Evolutionary conservation across 2,888 invertebrate species (phyloP).

Genomic region (Dione vanillae): DNA sequence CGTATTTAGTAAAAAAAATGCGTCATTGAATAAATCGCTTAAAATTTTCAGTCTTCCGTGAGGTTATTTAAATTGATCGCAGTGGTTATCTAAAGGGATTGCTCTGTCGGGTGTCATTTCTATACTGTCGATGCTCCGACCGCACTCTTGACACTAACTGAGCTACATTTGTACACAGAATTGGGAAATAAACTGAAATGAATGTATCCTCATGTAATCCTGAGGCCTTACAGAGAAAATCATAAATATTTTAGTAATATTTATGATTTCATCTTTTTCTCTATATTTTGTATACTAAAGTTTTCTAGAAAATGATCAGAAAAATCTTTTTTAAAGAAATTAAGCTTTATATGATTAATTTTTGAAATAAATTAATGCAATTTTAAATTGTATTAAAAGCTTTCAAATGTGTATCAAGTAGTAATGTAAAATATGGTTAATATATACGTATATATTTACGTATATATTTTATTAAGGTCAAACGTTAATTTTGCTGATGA

Average conservation of each 20-base stretch:
- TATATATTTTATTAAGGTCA: constrained; percentile 8
- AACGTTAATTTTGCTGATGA: constrained; percentile 19
- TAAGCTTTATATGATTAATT: no score
- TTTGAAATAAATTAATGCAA: no score
- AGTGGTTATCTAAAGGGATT: constrained; percentile 24
- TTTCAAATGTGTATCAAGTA: no score
- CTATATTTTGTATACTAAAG: no score
- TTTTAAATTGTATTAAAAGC: no score
- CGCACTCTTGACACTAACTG: constrained; percentile 27
- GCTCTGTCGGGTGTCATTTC: constrained; percentile 19
- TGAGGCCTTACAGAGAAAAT: no score
- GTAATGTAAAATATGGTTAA: no score
- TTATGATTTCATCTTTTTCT: no score
- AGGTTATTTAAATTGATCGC: constrained; percentile 18
- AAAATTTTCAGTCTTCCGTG: background rate
- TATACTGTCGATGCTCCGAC: constrained; percentile 19
- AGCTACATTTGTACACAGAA: constrained; percentile 2
- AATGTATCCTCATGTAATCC: no score
- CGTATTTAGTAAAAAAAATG: background rate
- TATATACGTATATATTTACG: background rate
- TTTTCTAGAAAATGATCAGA: no score
- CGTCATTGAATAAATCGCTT: constrained; percentile 5
- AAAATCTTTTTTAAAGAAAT: no score
- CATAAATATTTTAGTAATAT: no score
- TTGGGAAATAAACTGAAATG: background rate